Percentiles rank a stretch among this genome's conserved stretches.
These are phyloP conservation scores for Oscheius sp. DNA, from an alignment of 2,888 invertebrate species.

Conservation along the genomic window DNA sequence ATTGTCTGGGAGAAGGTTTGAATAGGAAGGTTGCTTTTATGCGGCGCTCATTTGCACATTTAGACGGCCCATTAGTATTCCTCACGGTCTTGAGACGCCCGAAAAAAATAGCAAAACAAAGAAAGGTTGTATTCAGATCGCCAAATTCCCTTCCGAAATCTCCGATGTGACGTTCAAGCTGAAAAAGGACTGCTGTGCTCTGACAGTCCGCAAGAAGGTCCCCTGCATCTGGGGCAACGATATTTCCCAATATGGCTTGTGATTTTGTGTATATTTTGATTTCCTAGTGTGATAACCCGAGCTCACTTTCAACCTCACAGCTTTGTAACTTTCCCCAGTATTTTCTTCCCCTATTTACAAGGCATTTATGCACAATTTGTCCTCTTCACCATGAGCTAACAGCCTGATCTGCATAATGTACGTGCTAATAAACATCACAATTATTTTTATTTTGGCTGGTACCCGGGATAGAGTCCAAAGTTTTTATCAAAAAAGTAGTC, in stretches of 20 bases:
- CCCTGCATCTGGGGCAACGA: slow-evolving; percentile 57
- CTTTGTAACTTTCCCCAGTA: slow-evolving; percentile 5
- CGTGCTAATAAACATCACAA: too few species aligned
- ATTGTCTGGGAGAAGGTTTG: too few species aligned
- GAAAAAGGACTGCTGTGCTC: slow-evolving; percentile 55
- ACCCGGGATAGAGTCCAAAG: too few species aligned
- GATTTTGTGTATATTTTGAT: not conserved
- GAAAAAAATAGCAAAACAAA: too few species aligned
- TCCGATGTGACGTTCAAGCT: slow-evolving; percentile 53
- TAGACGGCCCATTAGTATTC: too few species aligned
- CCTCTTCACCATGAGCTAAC: not conserved
- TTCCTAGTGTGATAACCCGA: slow-evolving; percentile 1
- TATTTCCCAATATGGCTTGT: slow-evolving; percentile 55
- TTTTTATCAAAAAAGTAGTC: not conserved
- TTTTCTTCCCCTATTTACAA: not conserved
- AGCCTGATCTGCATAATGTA: too few species aligned
- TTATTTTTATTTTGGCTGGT: too few species aligned
- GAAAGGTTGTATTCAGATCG: slow-evolving; percentile 32
- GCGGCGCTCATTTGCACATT: too few species aligned
- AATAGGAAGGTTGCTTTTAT: too few species aligned
- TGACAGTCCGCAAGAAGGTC: slow-evolving; percentile 52
- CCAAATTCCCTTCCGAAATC: slow-evolving; percentile 55
- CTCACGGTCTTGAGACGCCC: too few species aligned
- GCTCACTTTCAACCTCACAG: slow-evolving; percentile 16
- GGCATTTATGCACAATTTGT: not conserved